phyloP scores from a whole-genome alignment of 1,140 invertebrate species.

The Lerema accius region DNA sequence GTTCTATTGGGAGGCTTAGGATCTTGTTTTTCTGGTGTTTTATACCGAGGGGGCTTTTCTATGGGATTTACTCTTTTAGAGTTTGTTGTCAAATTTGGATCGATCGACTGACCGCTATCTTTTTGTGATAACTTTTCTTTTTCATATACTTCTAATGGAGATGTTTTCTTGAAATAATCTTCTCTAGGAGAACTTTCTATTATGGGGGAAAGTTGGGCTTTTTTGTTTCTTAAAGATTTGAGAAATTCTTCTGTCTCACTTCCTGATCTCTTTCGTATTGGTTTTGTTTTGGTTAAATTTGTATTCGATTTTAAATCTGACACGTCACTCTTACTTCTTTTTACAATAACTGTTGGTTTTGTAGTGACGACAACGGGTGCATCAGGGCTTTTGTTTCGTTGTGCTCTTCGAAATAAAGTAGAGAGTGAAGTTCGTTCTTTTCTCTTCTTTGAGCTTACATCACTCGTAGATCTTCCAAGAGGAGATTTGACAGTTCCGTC shows the following conservation, averaged over 20 bases:
- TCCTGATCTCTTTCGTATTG: constrained; percentile 78
- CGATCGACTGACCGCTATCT: constrained; percentile 42
- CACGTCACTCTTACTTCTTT: constrained; percentile 88
- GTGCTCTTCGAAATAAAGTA: constrained; percentile 83
- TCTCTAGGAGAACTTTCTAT: constrained; percentile 87
- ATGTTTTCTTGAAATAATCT: constrained; percentile 85
- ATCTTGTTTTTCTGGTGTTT: constrained; percentile 65
- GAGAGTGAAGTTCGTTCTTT: constrained; percentile 83
- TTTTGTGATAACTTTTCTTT: constrained; percentile 63
- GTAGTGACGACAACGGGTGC: constrained; percentile 70
- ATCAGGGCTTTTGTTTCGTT: constrained; percentile 69
- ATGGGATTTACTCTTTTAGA: constrained; percentile 78
- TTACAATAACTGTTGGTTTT: constrained; percentile 71
- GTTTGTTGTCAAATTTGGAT: constrained; percentile 36
- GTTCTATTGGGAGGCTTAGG: constrained; percentile 66
- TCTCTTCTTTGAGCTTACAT: constrained; percentile 79
- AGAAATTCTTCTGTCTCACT: constrained; percentile 82
- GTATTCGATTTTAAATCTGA: constrained; percentile 83
- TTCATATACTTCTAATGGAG: constrained; percentile 65
- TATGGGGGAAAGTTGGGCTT: constrained; percentile 89
- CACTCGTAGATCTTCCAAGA: constrained; percentile 80
- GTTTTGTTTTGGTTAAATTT: constrained; percentile 67
- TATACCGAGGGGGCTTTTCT: constrained; percentile 77
- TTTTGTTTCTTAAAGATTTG: constrained; percentile 82
- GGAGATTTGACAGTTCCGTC: constrained; percentile 55